These are phyloP conservation scores for Onychomys torridus DNA, from an alignment of 2,797 vertebrate species.

Conservation along the genomic window DNA sequence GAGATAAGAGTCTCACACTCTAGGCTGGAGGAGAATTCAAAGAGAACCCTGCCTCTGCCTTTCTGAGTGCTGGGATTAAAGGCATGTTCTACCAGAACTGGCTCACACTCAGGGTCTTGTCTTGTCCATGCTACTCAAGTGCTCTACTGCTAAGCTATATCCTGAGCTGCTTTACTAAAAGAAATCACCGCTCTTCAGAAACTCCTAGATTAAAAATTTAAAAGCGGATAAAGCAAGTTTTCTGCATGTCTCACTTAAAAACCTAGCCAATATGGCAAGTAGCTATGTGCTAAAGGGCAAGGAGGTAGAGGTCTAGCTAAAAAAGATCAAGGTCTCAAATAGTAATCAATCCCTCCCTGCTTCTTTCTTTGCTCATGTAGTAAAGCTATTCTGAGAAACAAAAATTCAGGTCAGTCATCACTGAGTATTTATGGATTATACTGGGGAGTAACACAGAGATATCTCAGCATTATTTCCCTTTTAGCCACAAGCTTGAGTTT, in stretches of 20 bases:
- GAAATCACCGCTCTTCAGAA: constrained; percentile 35
- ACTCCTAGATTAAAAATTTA: neutral
- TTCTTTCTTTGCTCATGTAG: constrained; percentile 33
- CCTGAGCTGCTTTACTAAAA: constrained; percentile 20
- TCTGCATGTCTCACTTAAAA: constrained; percentile 37
- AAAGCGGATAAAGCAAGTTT: constrained; percentile 35
- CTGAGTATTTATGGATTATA: neutral
- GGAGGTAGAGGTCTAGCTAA: constrained; percentile 21
- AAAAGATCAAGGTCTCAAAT: constrained; percentile 4
- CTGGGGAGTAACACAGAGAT: constrained; percentile 18
- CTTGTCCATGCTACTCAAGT: no score
- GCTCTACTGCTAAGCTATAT: neutral
- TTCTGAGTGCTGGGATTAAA: neutral
- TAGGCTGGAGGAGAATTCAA: neutral
- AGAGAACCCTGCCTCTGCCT: neutral
- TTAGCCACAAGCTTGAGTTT: constrained; percentile 40
- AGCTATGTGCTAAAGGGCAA: constrained; percentile 48
- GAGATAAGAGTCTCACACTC: neutral
- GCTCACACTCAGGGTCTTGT: neutral
- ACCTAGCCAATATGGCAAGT: neutral
- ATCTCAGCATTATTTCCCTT: constrained; percentile 49
- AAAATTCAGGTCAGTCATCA: constrained; percentile 51
- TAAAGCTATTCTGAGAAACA: constrained; percentile 60
- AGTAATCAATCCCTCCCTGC: constrained; percentile 13
- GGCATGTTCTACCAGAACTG: no score